phyloP scores from a whole-genome alignment of 2,797 vertebrate genomes.

The Gymnocypris eckloni region DNA sequence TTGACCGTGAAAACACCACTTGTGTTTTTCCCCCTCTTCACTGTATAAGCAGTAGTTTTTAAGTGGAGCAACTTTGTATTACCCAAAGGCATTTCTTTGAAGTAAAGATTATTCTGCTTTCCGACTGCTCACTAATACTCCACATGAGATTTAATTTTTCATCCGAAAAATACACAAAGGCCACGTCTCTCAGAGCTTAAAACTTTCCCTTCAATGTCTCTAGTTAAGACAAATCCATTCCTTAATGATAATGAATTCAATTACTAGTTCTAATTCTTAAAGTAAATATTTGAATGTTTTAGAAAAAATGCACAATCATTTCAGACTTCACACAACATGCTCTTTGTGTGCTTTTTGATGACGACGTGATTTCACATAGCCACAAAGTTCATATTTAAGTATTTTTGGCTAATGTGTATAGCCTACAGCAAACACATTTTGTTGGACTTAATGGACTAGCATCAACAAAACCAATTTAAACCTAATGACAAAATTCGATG shows the following conservation, averaged over 20 bases:
- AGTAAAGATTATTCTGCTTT: constrained; percentile 31
- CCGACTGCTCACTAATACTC: not conserved
- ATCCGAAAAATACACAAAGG: not conserved
- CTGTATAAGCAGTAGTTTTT: constrained; percentile 3
- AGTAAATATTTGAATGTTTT: not conserved
- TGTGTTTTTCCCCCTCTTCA: not conserved
- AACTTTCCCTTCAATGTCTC: not conserved
- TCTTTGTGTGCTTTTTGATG: not conserved
- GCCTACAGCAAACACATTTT: not conserved
- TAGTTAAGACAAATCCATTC: not conserved
- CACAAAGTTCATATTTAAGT: not conserved
- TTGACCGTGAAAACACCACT: not conserved
- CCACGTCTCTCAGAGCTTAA: not conserved
- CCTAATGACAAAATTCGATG: not conserved
- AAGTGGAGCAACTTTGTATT: constrained; percentile 17
- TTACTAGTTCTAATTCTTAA: not conserved
- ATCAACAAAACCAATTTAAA: constrained; percentile 15
- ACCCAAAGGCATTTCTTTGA: constrained; percentile 38
- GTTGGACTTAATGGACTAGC: constrained; percentile 20
- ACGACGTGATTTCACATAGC: not conserved
- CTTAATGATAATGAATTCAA: constrained; percentile 1
- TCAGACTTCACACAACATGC: not conserved
- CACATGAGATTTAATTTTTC: constrained; percentile 13
- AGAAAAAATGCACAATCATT: not conserved
- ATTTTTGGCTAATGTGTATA: not conserved